Evolutionary conservation across 2,113 vertebrate genomes (phyloP).

Genomic region (Lycaon pictus): DNA sequence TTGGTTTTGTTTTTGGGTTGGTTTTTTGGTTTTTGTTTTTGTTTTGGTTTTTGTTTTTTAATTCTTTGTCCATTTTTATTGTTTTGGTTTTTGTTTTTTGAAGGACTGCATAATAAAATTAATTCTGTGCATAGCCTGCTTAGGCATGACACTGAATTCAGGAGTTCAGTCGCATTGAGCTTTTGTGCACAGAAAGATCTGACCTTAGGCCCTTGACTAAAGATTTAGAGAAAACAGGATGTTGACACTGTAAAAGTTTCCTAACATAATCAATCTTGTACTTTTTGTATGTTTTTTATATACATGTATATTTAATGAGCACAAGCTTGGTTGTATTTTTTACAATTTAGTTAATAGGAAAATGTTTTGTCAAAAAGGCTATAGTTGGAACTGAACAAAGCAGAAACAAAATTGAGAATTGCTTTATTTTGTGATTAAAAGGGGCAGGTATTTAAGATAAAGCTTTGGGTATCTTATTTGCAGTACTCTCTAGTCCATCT

Average conservation of each 20-base stretch:
- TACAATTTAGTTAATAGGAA: slow-evolving; percentile 87
- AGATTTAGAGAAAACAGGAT: slow-evolving; percentile 96
- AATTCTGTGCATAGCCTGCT: slow-evolving; percentile 88
- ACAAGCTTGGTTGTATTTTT: slow-evolving; percentile 92
- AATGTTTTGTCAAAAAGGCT: slow-evolving; percentile 86
- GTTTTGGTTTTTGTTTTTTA: slow-evolving; percentile 84
- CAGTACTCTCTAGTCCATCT: slow-evolving; percentile 75
- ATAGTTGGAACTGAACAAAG: slow-evolving; percentile 85
- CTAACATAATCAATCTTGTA: slow-evolving; percentile 92
- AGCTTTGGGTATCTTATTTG: slow-evolving; percentile 79
- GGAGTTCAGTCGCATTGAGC: slow-evolving; percentile 94
- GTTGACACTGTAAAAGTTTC: slow-evolving; percentile 92
- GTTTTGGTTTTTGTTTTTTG: slow-evolving; percentile 76
- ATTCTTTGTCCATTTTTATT: slow-evolving; percentile 70
- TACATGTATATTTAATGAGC: slow-evolving; percentile 92
- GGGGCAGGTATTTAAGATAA: slow-evolving; percentile 77
- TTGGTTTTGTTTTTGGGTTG: slow-evolving; percentile 86
- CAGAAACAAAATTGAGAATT: slow-evolving; percentile 78
- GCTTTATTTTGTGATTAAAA: slow-evolving; percentile 86
- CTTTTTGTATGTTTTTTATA: slow-evolving; percentile 93
- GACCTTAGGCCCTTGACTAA: slow-evolving; percentile 93
- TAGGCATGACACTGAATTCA: slow-evolving; percentile 92
- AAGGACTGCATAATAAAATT: slow-evolving; percentile 83
- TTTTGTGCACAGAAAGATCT: slow-evolving; percentile 96
- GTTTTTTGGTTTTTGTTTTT: slow-evolving; percentile 88